phyloP scores from a whole-genome alignment of 2,888 invertebrate species.

The Ennomos erosarius region DNA sequence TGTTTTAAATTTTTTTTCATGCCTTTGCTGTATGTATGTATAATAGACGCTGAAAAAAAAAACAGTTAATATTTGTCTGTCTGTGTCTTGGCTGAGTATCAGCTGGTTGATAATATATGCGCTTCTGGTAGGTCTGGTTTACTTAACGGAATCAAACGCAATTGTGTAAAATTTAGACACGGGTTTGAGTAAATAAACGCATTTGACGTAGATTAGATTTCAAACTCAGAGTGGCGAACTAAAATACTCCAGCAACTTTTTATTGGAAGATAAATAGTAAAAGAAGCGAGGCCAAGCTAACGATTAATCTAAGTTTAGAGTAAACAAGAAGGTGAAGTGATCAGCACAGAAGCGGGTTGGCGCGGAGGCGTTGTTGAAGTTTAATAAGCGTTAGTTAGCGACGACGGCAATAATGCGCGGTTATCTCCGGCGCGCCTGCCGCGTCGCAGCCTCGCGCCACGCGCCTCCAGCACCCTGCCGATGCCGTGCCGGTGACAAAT shows the following conservation, averaged over 20 bases:
- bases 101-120: conserved; percentile 6
- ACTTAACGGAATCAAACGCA: conserved; percentile 12
- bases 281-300: conserved; percentile 63
- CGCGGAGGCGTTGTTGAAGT: conserved; percentile 80
- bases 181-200: conserved; percentile 27
- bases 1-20: too few species aligned
- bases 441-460: conserved; percentile 15
- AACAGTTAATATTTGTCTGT: too few species aligned
- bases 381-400: conserved; percentile 84
- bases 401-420: conserved; percentile 75
- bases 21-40: too few species aligned
- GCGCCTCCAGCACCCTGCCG: conserved; percentile 22
- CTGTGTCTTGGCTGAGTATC: too few species aligned
- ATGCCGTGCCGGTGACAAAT: conserved; percentile 47
- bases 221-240: conserved; percentile 30
- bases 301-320: conserved; percentile 84
- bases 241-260: conserved; percentile 47
- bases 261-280: conserved; percentile 67
- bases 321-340: conserved; percentile 84
- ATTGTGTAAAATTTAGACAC: conserved; percentile 18
- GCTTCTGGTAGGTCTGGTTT: conserved; percentile 20
- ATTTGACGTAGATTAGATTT: conserved; percentile 32
- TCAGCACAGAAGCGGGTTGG: conserved; percentile 61
- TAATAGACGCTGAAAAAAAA: too few species aligned
- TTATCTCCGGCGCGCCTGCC: conserved; percentile 70